phyloP scores from a whole-genome alignment of 2,797 vertebrate species.

The Lutjanus campechanus region DNA sequence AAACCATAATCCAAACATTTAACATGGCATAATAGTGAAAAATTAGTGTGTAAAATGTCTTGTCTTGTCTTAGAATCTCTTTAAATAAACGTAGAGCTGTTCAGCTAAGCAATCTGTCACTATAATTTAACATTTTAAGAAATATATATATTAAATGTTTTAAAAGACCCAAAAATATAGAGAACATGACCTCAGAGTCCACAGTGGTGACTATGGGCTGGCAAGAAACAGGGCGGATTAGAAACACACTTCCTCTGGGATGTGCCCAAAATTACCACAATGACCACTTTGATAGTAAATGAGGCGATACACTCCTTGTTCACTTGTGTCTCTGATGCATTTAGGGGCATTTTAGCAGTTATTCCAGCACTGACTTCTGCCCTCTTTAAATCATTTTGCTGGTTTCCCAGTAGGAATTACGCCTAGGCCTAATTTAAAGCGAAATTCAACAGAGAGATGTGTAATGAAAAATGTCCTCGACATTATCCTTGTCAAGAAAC shows the following conservation, averaged over 20 bases:
- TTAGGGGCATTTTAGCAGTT: constrained; percentile 20
- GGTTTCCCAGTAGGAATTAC: constrained; percentile 13
- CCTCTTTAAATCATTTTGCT: not conserved
- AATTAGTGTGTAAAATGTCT: too few relatives aligned
- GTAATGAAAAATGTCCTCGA: constrained; percentile 1
- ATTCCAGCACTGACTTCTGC: constrained; percentile 10
- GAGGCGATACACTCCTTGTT: not conserved
- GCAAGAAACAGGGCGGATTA: constrained; percentile 38
- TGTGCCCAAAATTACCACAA: constrained; percentile 37
- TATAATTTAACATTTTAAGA: too few relatives aligned
- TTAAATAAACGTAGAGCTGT: too few relatives aligned
- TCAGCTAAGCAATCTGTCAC: too few relatives aligned
- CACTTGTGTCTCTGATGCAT: constrained; percentile 2
- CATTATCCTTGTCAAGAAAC: constrained; percentile 7
- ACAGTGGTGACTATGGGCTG: too few relatives aligned
- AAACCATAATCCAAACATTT: too few relatives aligned
- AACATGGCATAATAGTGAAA: too few relatives aligned
- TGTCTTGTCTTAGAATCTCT: too few relatives aligned
- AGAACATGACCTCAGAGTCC: too few relatives aligned
- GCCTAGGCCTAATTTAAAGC: constrained; percentile 10
- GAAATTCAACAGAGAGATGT: constrained; percentile 3
- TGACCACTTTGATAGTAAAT: constrained; percentile 40
- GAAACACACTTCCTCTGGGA: constrained; percentile 58
- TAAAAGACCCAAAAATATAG: too few relatives aligned
- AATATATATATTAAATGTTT: too few relatives aligned